Conservation (phyloP, 2,888 invertebrate species). For the Drosophila fungiperda region DNA sequence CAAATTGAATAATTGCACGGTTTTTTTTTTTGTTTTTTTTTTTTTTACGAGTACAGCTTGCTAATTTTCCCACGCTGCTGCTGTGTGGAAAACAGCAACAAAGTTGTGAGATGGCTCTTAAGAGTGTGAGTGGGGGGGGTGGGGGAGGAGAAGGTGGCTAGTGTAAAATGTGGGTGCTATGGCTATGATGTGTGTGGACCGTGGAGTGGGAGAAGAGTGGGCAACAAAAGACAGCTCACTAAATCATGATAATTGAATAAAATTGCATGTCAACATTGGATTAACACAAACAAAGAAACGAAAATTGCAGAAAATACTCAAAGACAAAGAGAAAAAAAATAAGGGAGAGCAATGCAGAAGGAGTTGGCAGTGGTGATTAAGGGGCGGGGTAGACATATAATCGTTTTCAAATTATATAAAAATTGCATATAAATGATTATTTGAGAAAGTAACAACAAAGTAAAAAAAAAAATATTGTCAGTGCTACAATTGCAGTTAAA, state of each 20-base stretch:
- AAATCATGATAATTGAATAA: constrained; percentile 77
- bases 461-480: not conserved
- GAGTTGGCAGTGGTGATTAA: not conserved
- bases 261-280: constrained; percentile 70
- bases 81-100: constrained; percentile 16
- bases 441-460: constrained; percentile 43
- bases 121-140: constrained; percentile 1
- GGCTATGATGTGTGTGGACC: not conserved
- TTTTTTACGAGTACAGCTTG: constrained; percentile 38
- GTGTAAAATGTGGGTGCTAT: constrained; percentile 10
- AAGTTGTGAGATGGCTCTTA: constrained; percentile 22
- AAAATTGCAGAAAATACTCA: constrained; percentile 2
- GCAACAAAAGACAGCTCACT: constrained; percentile 13
- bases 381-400: not conserved
- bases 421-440: constrained; percentile 53
- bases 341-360: not conserved
- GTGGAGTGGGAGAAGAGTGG: not conserved
- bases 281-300: constrained; percentile 49
- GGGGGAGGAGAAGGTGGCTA: not conserved
- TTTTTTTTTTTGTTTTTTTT: constrained; percentile 19
- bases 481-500: not conserved
- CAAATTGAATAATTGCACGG: constrained; percentile 73
- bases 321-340: not conserved
- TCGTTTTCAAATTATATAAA: constrained; percentile 42
- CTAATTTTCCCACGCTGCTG: constrained; percentile 67